phyloP scores from a whole-genome alignment of 2,113 vertebrate genomes.

The Hiodon alosoides region DNA sequence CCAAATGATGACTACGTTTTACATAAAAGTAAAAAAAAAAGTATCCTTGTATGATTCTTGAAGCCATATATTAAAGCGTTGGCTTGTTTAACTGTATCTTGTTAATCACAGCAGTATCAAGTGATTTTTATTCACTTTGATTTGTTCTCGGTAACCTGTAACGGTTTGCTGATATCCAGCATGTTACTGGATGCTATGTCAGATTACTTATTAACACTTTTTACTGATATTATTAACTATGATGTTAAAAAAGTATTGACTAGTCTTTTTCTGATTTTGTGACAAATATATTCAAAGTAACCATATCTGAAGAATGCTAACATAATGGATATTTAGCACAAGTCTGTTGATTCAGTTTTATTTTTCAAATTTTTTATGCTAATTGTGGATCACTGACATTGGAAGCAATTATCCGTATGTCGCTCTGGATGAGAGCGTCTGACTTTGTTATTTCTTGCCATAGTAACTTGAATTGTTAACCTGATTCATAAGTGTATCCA shows the following conservation, averaged over 20 bases:
- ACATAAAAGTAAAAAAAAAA: not conserved
- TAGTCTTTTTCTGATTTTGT: too few species aligned
- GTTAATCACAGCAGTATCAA: not conserved
- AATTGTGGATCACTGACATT: not conserved
- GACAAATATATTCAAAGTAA: too few species aligned
- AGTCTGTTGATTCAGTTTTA: too few species aligned
- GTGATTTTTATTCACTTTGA: not conserved
- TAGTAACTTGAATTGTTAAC: not conserved
- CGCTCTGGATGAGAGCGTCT: not conserved
- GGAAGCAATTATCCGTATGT: not conserved
- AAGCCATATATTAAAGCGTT: too few species aligned
- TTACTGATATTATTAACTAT: too few species aligned
- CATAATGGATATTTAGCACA: too few species aligned
- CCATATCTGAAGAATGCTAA: too few species aligned
- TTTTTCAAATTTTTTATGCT: not conserved
- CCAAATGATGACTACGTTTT: not conserved
- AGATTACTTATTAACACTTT: too few species aligned
- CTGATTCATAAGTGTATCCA: not conserved
- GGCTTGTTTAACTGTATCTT: not conserved
- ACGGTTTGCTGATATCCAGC: constrained; percentile 8
- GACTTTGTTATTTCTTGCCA: not conserved
- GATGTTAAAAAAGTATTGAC: too few species aligned
- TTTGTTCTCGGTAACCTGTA: not conserved
- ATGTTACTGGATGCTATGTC: not conserved
- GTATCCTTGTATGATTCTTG: too few species aligned